These are phyloP conservation scores for Leptopilina drosophilae DNA, from an alignment of 2,888 invertebrate species.

Conservation along the genomic window DNA sequence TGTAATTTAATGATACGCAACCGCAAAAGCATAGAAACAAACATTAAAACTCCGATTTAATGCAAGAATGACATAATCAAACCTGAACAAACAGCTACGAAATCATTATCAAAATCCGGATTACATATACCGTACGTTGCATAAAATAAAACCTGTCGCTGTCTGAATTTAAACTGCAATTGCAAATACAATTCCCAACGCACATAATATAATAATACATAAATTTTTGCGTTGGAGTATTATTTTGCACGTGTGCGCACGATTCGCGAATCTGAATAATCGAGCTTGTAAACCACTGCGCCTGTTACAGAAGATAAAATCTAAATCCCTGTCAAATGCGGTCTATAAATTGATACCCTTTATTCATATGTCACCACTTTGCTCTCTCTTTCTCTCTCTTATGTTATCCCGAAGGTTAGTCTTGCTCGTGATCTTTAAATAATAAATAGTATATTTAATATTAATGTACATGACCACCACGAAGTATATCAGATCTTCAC, in stretches of 20 bases:
- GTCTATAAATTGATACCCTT: slow-evolving; percentile 68
- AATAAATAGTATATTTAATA: no score
- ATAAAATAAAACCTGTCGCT: no score
- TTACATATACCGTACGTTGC: no score
- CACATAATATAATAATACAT: no score
- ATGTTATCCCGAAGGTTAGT: background rate
- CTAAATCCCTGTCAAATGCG: slow-evolving; percentile 72
- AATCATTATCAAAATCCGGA: no score
- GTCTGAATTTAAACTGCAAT: background rate
- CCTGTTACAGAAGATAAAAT: slow-evolving; percentile 64
- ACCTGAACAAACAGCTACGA: no score
- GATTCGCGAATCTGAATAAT: slow-evolving; percentile 28
- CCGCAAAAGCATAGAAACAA: no score
- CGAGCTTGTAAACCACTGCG: slow-evolving; percentile 60
- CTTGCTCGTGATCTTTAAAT: no score
- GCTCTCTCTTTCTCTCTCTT: no score
- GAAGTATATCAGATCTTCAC: slow-evolving; percentile 40
- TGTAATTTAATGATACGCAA: no score
- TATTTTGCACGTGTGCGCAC: background rate
- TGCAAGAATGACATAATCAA: no score
- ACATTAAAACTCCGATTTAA: no score
- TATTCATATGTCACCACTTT: slow-evolving; percentile 71
- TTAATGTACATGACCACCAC: slow-evolving; percentile 30
- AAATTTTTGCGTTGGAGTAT: slow-evolving; percentile 10
- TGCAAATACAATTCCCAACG: background rate